Conservation (phyloP, 2,797 vertebrate species). For the Clangula hyemalis region DNA sequence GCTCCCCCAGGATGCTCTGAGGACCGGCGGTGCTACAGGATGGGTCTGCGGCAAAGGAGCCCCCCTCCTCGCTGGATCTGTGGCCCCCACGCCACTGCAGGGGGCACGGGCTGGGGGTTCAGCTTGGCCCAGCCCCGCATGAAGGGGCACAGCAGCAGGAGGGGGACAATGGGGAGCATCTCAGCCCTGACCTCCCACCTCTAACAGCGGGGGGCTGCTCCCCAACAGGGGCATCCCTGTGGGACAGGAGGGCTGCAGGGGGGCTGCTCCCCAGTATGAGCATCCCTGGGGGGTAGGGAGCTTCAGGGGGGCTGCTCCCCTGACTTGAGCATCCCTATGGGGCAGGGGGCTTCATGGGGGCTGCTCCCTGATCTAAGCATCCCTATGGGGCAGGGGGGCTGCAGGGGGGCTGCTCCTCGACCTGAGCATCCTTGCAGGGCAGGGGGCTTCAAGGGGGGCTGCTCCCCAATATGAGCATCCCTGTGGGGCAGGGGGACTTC, state of each 20-base stretch:
- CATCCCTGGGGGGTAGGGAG: not conserved
- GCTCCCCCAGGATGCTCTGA: not conserved
- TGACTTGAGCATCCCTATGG: too few relatives aligned
- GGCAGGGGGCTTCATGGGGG: too few relatives aligned
- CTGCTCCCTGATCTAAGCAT: not conserved
- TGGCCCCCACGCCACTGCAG: not conserved
- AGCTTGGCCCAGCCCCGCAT: not conserved
- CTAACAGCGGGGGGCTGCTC: not conserved
- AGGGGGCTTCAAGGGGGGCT: too few relatives aligned
- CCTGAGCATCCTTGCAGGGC: too few relatives aligned
- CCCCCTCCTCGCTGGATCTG: not conserved
- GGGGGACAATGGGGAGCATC: not conserved
- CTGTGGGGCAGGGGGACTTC: too few relatives aligned
- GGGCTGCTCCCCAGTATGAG: not conserved
- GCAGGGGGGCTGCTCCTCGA: too few relatives aligned
- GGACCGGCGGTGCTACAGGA: not conserved
- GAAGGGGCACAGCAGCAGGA: not conserved
- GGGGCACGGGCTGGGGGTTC: not conserved
- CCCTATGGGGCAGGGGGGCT: too few relatives aligned
- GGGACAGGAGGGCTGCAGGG: too few relatives aligned
- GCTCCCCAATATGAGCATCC: too few relatives aligned
- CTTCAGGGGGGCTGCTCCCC: too few relatives aligned
- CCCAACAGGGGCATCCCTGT: not conserved
- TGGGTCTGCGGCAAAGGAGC: not conserved
- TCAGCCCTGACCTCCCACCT: not conserved